Base-by-base conservation (phyloP, 2,113 vertebrate genomes). In the Neogobius melanostomus region DNA sequence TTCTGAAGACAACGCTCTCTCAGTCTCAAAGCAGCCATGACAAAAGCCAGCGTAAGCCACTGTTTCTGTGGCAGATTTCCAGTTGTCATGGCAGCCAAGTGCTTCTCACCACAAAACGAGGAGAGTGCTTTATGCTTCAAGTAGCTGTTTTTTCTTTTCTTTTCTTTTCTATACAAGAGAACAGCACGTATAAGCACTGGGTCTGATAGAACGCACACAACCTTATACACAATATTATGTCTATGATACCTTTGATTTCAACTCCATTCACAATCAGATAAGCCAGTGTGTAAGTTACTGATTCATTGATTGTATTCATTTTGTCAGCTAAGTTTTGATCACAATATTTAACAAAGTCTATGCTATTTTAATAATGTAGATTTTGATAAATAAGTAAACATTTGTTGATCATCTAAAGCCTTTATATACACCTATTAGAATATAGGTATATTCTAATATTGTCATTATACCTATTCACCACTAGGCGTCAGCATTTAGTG, bases 41-140 rank as follows among this genome's bases (percentile, higher is more conserved):
- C 64, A 54, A 57, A 48, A 48, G 42, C 48, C 28, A 21, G 16
- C 67, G 48, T 50, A 53, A 74, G 46, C 62, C 28, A 15, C 77
- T 65, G 82, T 88, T 85, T 66, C 72, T 78, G 70, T 75, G 81
- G 82, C 66, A 84, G 76, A 79, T 71, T 69, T 84, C 71, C 67
- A 36, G 86, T 90, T 88, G 87, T 83, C 83, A 89, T 89, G 85
- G 86, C 64, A 90, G 81, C 86, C 9, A 1, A 43, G 69, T 60
- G 64, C 67, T 75, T 80, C 63, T 48, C 46, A 47, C 17, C 0
- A 8, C 67, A 21, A 15, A 72, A 43, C 46, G 9, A 6, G 49
- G 16, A 70, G 21, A 44, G 60, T 53, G 70, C 48, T 28, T 28
- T 52, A 14, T 43, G 70, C 66, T 36, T 51, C 42, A 70, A 67